Conservation (phyloP, 1,140 invertebrate species). For the Penaeus vannamei region DNA sequence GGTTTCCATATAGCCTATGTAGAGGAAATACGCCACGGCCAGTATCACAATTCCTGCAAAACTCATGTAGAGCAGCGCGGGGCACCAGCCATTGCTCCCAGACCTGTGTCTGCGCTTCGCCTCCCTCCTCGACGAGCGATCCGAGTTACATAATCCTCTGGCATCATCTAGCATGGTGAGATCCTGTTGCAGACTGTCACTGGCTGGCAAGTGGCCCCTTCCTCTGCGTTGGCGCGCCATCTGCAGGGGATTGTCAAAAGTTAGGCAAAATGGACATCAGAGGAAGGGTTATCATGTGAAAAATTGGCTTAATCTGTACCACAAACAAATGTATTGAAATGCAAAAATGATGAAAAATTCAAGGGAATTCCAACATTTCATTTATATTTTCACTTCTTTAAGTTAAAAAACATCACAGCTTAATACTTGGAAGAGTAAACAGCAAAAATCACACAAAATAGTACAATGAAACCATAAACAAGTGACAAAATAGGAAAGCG, state of each 20-base stretch:
- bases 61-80: slow-evolving; percentile 31
- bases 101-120: not conserved
- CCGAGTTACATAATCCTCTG: not conserved
- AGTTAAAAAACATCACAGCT: too few species aligned
- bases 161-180: slow-evolving; percentile 42
- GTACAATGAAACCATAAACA: too few species aligned
- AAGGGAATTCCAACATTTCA: too few species aligned
- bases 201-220: not conserved
- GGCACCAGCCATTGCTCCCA: slow-evolving; percentile 28
- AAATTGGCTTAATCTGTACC: too few species aligned
- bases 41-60: slow-evolving; percentile 68
- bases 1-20: slow-evolving; percentile 87
- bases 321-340: too few species aligned
- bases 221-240: slow-evolving; percentile 47
- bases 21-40: slow-evolving; percentile 82
- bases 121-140: not conserved
- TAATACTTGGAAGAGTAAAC: too few species aligned
- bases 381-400: too few species aligned
- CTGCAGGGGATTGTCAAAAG: not conserved
- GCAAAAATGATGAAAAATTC: too few species aligned
- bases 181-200: slow-evolving; percentile 10
- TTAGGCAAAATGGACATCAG: not conserved
- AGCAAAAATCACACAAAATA: too few species aligned
- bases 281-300: too few species aligned
- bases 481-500: too few species aligned